Evolutionary conservation across 2,888 invertebrate genomes (phyloP).

Genomic region (Sceliomorpha sp.): DNA sequence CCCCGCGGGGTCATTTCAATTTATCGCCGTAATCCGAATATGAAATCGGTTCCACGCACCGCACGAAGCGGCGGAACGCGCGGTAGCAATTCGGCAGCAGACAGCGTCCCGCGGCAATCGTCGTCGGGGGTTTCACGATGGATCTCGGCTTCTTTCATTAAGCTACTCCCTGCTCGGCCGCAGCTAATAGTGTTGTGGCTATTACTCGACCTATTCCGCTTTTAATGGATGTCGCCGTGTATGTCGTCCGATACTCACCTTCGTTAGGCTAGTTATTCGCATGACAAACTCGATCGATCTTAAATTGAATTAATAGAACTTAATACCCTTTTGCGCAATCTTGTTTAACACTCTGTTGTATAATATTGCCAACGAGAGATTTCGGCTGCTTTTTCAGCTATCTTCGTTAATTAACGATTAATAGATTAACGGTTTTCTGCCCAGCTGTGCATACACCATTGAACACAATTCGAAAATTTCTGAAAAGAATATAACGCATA

Average conservation of each 20-base stretch:
- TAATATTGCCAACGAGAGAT: too few relatives aligned
- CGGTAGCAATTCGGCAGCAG: slow-evolving; percentile 19
- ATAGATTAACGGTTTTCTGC: too few relatives aligned
- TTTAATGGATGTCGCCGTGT: slow-evolving; percentile 67
- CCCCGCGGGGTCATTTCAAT: slow-evolving; percentile 65
- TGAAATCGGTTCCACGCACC: slow-evolving; percentile 56
- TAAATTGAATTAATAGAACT: slow-evolving; percentile 52
- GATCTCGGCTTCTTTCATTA: slow-evolving; percentile 54
- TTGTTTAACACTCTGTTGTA: slow-evolving; percentile 14
- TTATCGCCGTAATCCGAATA: slow-evolving; percentile 66
- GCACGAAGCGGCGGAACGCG: slow-evolving; percentile 25
- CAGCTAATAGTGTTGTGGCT: slow-evolving; percentile 69
- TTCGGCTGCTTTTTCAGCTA: too few relatives aligned
- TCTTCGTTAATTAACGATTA: too few relatives aligned
- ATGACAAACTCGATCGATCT: slow-evolving; percentile 53
- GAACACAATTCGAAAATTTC: too few relatives aligned
- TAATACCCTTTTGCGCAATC: slow-evolving; percentile 47
- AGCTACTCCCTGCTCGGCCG: slow-evolving; percentile 52
- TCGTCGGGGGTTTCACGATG: slow-evolving; percentile 45
- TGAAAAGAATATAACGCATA: too few relatives aligned
- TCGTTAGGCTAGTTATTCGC: slow-evolving; percentile 55
- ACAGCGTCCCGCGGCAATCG: slow-evolving; percentile 50
- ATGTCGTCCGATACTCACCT: slow-evolving; percentile 44
- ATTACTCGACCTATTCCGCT: slow-evolving; percentile 66
- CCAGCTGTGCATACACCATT: too few relatives aligned